A percentile compares a stretch with the other conserved stretches of the same genome.
Conservation (phyloP, 2,797 vertebrate species). For the Hemitrygon akajei region DNA sequence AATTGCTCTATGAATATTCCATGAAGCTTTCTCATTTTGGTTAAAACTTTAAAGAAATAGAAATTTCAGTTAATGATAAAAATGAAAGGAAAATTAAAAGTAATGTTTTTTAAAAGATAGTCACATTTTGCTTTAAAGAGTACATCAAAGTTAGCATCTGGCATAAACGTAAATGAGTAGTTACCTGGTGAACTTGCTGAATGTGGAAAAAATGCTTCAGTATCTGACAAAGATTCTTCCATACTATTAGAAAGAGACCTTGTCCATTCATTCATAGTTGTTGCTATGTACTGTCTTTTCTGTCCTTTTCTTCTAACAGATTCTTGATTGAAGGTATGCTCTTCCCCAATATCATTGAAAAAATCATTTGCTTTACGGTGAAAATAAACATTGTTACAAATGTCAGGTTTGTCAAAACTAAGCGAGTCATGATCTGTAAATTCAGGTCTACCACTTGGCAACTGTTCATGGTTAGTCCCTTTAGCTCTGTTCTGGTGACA, state of each 20-base stretch:
- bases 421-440: neutral
- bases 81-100: neutral
- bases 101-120: neutral
- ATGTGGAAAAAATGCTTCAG: neutral
- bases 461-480: neutral
- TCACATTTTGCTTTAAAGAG: neutral
- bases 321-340: neutral
- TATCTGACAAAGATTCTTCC: slow-evolving; percentile 11
- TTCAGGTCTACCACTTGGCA: neutral
- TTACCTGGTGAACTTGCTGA: slow-evolving; percentile 29
- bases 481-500: neutral
- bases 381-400: slow-evolving; percentile 8
- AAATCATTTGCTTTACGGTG: neutral
- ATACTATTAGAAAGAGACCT: neutral
- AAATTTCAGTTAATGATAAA: neutral
- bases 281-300: neutral
- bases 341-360: neutral
- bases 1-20: neutral
- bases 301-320: slow-evolving; percentile 7
- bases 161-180: neutral
- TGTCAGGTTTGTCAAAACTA: neutral
- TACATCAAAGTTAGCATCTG: neutral
- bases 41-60: neutral
- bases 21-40: neutral
- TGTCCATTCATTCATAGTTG: slow-evolving; percentile 7